Percentiles rank a stretch among this genome's conserved stretches.
phyloP scores from a whole-genome alignment of 1,140 invertebrate genomes.

The Halictus rubicundus region DNA sequence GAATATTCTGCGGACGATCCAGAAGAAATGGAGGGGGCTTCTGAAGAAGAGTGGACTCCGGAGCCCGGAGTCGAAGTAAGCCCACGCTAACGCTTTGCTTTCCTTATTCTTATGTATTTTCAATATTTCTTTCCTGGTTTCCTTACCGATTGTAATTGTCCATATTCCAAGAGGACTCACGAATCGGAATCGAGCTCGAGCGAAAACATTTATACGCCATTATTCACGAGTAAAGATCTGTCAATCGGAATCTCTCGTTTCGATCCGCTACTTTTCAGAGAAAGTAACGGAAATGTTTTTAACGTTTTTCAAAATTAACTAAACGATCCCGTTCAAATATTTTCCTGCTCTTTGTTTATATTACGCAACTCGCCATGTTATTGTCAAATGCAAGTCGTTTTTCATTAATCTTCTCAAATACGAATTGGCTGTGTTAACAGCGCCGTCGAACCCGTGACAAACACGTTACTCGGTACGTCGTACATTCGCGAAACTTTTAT shows the following conservation, averaged over 20 bases:
- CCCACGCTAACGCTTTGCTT: slow-evolving; percentile 37
- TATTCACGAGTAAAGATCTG: slow-evolving; percentile 20
- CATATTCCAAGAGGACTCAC: background rate
- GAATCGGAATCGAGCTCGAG: background rate
- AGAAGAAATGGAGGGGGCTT: slow-evolving; percentile 78
- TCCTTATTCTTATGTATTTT: background rate
- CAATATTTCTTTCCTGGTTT: background rate
- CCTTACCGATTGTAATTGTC: background rate
- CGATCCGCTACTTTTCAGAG: background rate
- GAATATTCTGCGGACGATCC: slow-evolving; percentile 79
- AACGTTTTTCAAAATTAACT: background rate
- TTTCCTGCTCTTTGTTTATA: background rate
- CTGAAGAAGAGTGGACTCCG: slow-evolving; percentile 78
- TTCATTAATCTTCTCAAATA: slow-evolving; percentile 10
- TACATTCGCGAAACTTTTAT: background rate
- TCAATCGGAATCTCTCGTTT: background rate
- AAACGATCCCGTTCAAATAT: too few species aligned
- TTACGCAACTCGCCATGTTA: background rate
- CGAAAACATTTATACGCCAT: background rate
- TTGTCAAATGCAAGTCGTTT: slow-evolving; percentile 10
- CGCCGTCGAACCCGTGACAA: slow-evolving; percentile 14
- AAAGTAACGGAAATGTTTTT: background rate
- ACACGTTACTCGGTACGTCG: background rate
- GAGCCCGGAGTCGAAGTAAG: slow-evolving; percentile 73
- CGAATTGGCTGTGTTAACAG: slow-evolving; percentile 11